Evolutionary conservation across 2,888 invertebrate genomes (phyloP).

Genomic region (Drosophila meridiana): DNA sequence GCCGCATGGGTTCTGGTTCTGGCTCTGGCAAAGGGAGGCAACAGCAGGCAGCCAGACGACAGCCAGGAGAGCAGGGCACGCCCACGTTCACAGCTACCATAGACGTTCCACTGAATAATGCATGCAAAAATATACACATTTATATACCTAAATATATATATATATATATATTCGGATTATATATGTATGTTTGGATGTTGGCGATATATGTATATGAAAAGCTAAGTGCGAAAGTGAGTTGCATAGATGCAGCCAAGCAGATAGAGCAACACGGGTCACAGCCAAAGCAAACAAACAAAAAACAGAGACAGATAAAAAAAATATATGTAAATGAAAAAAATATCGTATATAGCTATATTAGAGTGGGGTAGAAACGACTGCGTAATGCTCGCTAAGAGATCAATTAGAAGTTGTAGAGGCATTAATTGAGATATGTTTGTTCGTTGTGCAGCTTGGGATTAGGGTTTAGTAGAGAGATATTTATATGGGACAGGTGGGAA

Average conservation of each 20-base stretch:
- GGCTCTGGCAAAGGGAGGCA: too few species aligned
- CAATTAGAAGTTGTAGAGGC: not conserved
- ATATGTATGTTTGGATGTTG: not conserved
- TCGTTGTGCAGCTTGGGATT: not conserved
- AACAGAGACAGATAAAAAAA: constrained; percentile 21
- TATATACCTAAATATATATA: not conserved
- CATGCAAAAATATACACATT: constrained; percentile 46
- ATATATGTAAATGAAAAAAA: not conserved
- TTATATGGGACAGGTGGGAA: not conserved
- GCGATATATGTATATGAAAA: constrained; percentile 20
- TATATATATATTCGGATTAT: constrained; percentile 5
- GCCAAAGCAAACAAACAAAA: constrained; percentile 46
- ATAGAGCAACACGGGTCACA: constrained; percentile 74
- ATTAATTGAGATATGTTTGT: not conserved
- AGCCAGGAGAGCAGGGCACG: constrained; percentile 32
- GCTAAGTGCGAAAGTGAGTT: constrained; percentile 78
- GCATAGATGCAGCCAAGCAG: constrained; percentile 75
- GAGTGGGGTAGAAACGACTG: not conserved
- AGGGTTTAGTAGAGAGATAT: not conserved
- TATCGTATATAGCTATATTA: constrained; percentile 5
- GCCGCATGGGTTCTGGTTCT: not conserved
- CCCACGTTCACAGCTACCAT: constrained; percentile 30
- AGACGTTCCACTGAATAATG: constrained; percentile 66
- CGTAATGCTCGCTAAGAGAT: not conserved
- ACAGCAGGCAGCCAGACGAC: constrained; percentile 59